Percentiles rank a stretch among this genome's conserved stretches.
Evolutionary conservation across 2,113 vertebrate species (phyloP).

Genomic region (Cinclus mexicanus): DNA sequence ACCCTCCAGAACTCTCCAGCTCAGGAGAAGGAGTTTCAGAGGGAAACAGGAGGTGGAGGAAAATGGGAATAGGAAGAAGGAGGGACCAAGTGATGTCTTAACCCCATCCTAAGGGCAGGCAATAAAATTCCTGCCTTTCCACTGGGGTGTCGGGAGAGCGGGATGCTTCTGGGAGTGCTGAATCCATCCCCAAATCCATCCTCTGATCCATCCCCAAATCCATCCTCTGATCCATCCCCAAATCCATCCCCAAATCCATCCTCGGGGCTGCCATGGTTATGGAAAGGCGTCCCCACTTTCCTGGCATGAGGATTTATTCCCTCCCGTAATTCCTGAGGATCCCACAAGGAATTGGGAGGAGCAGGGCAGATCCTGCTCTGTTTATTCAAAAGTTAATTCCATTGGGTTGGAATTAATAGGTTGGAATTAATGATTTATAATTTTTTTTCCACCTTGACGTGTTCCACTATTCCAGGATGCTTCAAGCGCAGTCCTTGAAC

Average conservation of each 20-base stretch:
- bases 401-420: background rate
- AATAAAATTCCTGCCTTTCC: background rate
- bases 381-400: background rate
- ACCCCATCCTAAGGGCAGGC: background rate
- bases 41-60: background rate
- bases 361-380: background rate
- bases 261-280: background rate
- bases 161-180: background rate
- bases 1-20: background rate
- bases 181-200: background rate
- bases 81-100: background rate
- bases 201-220: too few relatives aligned
- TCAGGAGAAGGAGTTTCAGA: background rate
- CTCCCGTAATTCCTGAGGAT: background rate
- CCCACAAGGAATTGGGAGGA: background rate
- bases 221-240: too few relatives aligned
- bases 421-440: background rate
- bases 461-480: background rate
- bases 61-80: background rate
- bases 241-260: background rate
- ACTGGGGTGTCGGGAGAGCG: rapidly evolving
- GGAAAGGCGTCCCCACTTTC: background rate
- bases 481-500: background rate
- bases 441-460: background rate
- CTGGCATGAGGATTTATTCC: background rate